phyloP scores from a whole-genome alignment of 2,797 vertebrate species.

The Clarias fuscus region DNA sequence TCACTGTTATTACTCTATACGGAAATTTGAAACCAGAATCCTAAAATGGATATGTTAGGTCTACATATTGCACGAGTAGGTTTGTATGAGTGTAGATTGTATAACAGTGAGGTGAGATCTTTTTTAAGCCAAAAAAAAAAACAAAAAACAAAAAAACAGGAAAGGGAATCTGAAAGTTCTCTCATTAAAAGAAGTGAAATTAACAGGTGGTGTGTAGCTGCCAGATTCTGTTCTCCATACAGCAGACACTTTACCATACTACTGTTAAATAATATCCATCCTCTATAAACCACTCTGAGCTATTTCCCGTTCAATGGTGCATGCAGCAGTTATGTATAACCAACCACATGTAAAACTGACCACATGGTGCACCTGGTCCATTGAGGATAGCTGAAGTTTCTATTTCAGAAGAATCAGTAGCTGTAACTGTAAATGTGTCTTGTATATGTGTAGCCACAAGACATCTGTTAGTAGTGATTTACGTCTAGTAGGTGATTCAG shows the following conservation, averaged over 20 bases:
- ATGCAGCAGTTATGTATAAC: neutral
- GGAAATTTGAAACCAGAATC: no score
- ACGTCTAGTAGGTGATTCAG: neutral
- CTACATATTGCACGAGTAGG: neutral
- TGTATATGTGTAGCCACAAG: neutral
- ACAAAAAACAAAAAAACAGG: neutral
- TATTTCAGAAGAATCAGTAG: neutral
- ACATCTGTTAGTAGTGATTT: neutral
- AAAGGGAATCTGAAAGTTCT: constrained; percentile 29
- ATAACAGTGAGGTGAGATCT: neutral
- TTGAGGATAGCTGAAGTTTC: constrained; percentile 11
- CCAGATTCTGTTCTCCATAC: constrained; percentile 22
- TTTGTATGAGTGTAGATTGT: constrained; percentile 2
- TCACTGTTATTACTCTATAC: no score
- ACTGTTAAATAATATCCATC: constrained; percentile 21
- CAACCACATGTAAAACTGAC: neutral
- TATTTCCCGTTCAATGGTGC: constrained; percentile 1
- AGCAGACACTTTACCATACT: neutral
- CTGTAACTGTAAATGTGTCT: neutral
- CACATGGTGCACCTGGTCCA: neutral
- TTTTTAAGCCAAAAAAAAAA: neutral
- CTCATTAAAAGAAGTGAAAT: constrained; percentile 51
- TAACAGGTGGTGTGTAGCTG: constrained; percentile 13
- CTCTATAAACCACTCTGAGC: neutral
- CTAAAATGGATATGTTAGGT: neutral